Conservation (phyloP, 2,113 vertebrate genomes). For the Erythrolamprus reginae region DNA sequence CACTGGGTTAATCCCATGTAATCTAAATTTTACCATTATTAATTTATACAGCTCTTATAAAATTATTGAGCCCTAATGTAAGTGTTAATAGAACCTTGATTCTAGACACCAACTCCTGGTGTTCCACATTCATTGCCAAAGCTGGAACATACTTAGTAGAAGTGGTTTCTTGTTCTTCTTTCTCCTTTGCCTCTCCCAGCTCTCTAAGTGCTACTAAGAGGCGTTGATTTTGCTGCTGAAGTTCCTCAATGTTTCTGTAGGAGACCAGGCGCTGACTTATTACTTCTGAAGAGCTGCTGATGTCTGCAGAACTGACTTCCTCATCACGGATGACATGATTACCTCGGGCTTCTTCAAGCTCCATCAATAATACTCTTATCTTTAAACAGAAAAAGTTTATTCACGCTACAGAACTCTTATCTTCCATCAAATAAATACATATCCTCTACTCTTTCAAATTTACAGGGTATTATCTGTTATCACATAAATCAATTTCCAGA, state of each 20-base stretch:
- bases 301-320: constrained; percentile 83
- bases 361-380: constrained; percentile 90
- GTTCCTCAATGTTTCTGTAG: constrained; percentile 90
- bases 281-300: constrained; percentile 93
- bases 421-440: background rate
- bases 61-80: background rate
- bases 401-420: background rate
- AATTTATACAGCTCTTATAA: background rate
- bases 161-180: constrained; percentile 82
- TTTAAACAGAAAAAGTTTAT: constrained; percentile 49
- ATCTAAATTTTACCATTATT: background rate
- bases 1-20: background rate
- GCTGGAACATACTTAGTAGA: constrained; percentile 71
- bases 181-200: constrained; percentile 86
- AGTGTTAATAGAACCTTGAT: background rate
- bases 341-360: constrained; percentile 93
- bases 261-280: constrained; percentile 93
- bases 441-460: background rate
- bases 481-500: background rate
- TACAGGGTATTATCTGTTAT: background rate
- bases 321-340: constrained; percentile 88
- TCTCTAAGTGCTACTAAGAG: constrained; percentile 88
- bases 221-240: constrained; percentile 95
- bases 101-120: background rate
- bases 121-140: background rate